These are phyloP conservation scores for Gadus chalcogrammus DNA, from an alignment of 2,113 vertebrate genomes.

Conservation along the genomic window DNA sequence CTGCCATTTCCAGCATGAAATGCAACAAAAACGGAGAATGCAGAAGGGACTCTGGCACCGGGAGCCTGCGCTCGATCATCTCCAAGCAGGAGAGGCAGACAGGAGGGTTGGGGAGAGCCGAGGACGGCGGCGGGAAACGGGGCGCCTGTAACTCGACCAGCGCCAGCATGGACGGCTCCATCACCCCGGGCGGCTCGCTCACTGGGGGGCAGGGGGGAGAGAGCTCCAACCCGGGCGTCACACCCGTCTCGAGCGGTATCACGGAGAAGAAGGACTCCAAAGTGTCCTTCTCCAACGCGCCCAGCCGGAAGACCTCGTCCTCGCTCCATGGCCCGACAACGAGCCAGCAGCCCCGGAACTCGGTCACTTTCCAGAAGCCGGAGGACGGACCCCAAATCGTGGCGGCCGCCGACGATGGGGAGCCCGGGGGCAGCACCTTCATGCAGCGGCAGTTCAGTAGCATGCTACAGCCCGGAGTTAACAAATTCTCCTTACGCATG, in stretches of 20 bases:
- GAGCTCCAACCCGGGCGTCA: constrained; percentile 51
- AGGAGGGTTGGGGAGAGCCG: constrained; percentile 58
- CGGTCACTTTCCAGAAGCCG: constrained; percentile 76
- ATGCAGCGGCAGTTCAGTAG: constrained; percentile 94
- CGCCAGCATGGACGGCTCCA: constrained; percentile 73
- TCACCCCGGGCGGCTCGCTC: constrained; percentile 65
- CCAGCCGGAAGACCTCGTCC: constrained; percentile 79
- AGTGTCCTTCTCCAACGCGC: constrained; percentile 82
- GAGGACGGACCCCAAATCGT: constrained; percentile 78
- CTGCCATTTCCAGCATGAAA: constrained; percentile 73
- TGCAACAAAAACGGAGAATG: constrained; percentile 83
- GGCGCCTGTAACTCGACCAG: constrained; percentile 69
- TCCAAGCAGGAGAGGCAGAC: constrained; percentile 71
- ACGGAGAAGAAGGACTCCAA: constrained; percentile 80
- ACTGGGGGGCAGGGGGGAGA: constrained; percentile 64
- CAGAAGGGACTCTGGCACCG: constrained; percentile 74
- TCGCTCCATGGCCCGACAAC: constrained; percentile 69
- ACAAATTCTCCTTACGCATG: constrained; percentile 99
- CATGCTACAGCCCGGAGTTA: constrained; percentile 96
- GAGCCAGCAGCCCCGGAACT: constrained; percentile 74
- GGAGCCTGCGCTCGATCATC: constrained; percentile 76
- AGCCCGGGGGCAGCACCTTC: constrained; percentile 82
- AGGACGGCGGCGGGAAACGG: constrained; percentile 65
- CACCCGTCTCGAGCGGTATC: constrained; percentile 60
- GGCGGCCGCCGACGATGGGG: constrained; percentile 77